These are phyloP conservation scores for Rhinogobio ventralis DNA, from an alignment of 2,797 vertebrate genomes.

Conservation along the genomic window DNA sequence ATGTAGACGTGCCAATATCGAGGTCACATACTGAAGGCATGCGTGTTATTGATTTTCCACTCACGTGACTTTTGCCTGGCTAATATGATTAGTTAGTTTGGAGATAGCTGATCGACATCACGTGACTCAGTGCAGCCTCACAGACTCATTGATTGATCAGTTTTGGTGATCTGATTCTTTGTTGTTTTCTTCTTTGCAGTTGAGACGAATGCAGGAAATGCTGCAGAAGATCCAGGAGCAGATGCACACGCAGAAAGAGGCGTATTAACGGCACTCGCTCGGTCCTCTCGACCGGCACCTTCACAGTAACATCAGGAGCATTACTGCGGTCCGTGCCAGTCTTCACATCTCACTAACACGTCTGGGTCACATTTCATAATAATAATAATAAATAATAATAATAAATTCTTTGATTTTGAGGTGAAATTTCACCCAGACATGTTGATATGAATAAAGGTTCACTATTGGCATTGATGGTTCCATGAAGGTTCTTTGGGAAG, in stretches of 20 bases:
- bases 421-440: neutral
- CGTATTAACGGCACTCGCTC: constrained; percentile 71
- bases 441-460: neutral
- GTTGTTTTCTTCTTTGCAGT: constrained; percentile 64
- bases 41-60: too few species aligned
- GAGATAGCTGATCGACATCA: neutral
- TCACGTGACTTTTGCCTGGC: neutral
- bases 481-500: neutral
- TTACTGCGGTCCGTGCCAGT: neutral
- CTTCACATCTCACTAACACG: neutral
- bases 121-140: neutral
- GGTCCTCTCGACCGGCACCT: neutral
- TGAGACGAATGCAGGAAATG: constrained; percentile 85
- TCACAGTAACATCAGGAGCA: neutral
- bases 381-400: neutral
- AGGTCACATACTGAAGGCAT: neutral
- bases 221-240: constrained; percentile 83
- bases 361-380: constrained; percentile 1
- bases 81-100: neutral
- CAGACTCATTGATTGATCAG: neutral
- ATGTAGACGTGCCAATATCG: neutral
- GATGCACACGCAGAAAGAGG: constrained; percentile 81
- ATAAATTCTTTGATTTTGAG: neutral
- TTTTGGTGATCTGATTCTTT: neutral
- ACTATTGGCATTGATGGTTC: neutral